Evolutionary conservation across 2,888 invertebrate genomes (phyloP).

Genomic region (Anthoptus insignis): DNA sequence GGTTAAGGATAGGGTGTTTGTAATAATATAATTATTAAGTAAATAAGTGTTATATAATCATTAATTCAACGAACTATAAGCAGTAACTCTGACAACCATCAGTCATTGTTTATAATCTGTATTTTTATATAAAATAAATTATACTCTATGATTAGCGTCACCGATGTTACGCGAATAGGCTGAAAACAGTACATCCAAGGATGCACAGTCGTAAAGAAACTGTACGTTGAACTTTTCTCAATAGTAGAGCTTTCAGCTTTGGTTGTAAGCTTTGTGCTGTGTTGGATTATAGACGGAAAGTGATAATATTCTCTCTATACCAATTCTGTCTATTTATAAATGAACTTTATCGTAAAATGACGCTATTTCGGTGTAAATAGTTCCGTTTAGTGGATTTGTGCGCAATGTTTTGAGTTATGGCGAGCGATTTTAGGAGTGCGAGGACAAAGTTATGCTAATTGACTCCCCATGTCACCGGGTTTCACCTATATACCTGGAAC

Average conservation of each 20-base stretch:
- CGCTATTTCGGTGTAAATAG: constrained; percentile 53
- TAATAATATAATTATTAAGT: no score
- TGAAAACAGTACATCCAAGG: not conserved
- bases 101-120: no score
- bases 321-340: constrained; percentile 61
- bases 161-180: no score
- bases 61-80: no score
- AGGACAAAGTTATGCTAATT: constrained; percentile 83
- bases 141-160: not conserved
- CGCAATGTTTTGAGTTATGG: constrained; percentile 65
- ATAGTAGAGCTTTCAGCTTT: constrained; percentile 3
- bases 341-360: constrained; percentile 65
- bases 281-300: constrained; percentile 16
- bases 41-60: no score
- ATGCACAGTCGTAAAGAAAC: not conserved
- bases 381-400: constrained; percentile 57
- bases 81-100: no score
- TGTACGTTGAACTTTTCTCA: constrained; percentile 3
- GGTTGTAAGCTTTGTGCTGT: constrained; percentile 25
- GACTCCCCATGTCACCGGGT: constrained; percentile 78
- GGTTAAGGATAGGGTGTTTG: no score
- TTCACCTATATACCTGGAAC: constrained; percentile 80
- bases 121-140: no score
- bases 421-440: constrained; percentile 68
- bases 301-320: constrained; percentile 49